Base-by-base conservation (phyloP, 2,888 invertebrate genomes). In the Parnassius mnemosyne region DNA sequence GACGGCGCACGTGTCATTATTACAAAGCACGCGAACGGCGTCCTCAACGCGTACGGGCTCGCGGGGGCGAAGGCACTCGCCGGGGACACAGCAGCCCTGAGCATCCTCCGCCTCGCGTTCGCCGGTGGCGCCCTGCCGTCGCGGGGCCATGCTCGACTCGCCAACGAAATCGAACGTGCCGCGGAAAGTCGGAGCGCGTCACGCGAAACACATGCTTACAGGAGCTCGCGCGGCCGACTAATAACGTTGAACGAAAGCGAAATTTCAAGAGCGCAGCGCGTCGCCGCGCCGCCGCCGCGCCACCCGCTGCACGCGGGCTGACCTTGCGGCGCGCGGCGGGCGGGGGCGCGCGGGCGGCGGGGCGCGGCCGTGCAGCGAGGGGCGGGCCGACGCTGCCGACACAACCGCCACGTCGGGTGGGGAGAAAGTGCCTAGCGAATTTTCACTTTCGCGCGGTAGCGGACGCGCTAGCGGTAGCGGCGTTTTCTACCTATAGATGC, bases 11-110 rank as follows among this genome's bases (percentile, higher is more conserved):
- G 94, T 94, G 81, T 98, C 98, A 91, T 98, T 98, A 93, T 97
- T 98, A 93, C 99, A 99, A 70, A 95, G 94, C 65, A 99, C 97
- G 83, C 96, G 96, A 71, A 98, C 94, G 53, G 96, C 95, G 75
- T 97, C 97, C 70, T 95, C 93, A 58, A 95, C 92, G 67, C 88
- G 88, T 43, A 91, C 87, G 63, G 88, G 69, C 68, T 95, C 95
- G 77, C 95, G 95, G 68, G 92, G 94, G 75, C 96, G 94, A 65
- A 96, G 93, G 83, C 97, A 97, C 78, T 96, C 97, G 74, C 95
- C 95, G 64, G 97, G 97, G 58, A 96, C 95, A 91, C 97, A 97
- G 92, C 97, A 97, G 69, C 94, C 94, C 68, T 93, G 89, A 75
- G 90, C 86, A 75, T 92, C 88, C 72, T 92, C 92, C 65, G 85